Conservation (phyloP, 1,140 invertebrate species). For the Lepidurus packardi region DNA sequence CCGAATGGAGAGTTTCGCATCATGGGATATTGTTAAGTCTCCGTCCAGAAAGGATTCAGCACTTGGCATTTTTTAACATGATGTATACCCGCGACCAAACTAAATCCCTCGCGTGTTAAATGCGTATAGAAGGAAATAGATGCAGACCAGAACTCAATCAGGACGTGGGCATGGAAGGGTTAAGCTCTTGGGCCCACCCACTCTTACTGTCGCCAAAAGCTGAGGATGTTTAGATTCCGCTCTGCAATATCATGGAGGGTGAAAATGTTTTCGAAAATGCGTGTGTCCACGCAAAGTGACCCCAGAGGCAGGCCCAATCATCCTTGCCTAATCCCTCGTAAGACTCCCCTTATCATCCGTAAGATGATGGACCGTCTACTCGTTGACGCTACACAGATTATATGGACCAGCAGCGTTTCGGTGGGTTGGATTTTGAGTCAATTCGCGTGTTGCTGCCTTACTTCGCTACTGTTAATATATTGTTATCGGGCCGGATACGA, state of each 20-base stretch:
- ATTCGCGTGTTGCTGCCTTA: background rate
- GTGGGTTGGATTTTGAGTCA: background rate
- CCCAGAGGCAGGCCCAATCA: constrained; percentile 3
- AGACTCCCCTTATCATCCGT: constrained; percentile 6
- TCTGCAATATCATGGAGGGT: background rate
- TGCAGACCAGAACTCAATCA: background rate
- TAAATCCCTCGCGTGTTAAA: background rate
- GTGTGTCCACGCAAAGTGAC: background rate
- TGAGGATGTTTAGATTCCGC: background rate
- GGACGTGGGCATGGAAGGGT: constrained; percentile 13
- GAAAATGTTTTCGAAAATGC: constrained; percentile 5
- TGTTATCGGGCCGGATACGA: background rate
- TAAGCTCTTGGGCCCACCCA: background rate
- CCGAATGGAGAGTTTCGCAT: no score
- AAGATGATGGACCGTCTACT: constrained; percentile 2
- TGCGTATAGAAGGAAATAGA: background rate
- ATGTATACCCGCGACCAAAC: background rate
- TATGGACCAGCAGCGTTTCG: background rate
- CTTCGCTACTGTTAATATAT: background rate
- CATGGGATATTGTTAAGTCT: no score
- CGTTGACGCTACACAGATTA: background rate
- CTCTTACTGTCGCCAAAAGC: background rate
- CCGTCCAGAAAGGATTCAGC: background rate
- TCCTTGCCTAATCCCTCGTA: background rate
- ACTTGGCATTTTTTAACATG: background rate